Conservation (phyloP, 2,797 vertebrate genomes). For the Poeciliopsis paucimaculata region DNA sequence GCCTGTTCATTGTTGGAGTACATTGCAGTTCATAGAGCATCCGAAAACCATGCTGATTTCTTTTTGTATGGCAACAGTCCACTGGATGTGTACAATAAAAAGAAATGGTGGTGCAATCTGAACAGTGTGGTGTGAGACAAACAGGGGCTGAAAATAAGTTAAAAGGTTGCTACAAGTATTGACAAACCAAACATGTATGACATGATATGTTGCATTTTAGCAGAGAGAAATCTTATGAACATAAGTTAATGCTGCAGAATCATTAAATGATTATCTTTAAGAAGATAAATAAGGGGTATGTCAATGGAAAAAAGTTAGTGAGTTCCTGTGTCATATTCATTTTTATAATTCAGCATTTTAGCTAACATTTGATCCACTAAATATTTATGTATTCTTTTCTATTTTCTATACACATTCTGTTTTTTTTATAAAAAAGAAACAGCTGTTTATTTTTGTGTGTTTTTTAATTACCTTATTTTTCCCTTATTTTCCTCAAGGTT, state of each 20-base stretch:
- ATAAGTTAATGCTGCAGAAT: constrained; percentile 9
- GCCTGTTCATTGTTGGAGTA: constrained; percentile 63
- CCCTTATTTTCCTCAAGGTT: not conserved
- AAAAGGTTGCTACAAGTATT: constrained; percentile 51
- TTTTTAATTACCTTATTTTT: not conserved
- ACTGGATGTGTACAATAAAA: constrained; percentile 59
- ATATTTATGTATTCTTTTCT: not conserved
- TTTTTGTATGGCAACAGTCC: constrained; percentile 61
- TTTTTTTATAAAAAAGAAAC: not conserved
- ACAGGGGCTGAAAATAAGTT: constrained; percentile 47
- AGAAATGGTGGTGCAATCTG: constrained; percentile 62
- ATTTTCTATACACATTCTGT: not conserved
- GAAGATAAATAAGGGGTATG: not conserved
- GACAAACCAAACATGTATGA: constrained; percentile 14
- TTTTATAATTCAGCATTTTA: not conserved
- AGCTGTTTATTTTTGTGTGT: not conserved
- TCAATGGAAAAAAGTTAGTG: no score
- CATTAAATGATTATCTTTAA: not conserved
- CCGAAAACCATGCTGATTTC: constrained; percentile 70
- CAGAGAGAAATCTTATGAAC: constrained; percentile 12
- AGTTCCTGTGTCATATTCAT: not conserved
- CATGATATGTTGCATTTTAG: constrained; percentile 18
- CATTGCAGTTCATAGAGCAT: constrained; percentile 65
- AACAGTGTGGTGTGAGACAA: constrained; percentile 33
- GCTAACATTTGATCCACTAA: not conserved